phyloP scores from a whole-genome alignment of 1,140 invertebrate species.

The Bicyclus anynana region DNA sequence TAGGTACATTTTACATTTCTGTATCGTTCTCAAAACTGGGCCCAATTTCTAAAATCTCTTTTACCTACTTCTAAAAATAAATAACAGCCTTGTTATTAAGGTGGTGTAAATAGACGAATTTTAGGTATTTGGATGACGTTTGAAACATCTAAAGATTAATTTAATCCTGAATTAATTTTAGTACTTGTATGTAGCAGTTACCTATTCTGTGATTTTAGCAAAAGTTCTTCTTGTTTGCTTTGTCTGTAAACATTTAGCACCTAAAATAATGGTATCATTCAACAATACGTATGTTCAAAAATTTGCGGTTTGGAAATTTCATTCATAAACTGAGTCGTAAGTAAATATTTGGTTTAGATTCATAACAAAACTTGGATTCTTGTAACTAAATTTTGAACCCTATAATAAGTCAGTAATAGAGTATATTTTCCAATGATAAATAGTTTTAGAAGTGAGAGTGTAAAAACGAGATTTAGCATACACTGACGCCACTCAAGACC shows the following conservation, averaged over 20 bases:
- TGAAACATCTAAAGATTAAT: no score
- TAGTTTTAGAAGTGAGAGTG: constrained; percentile 12
- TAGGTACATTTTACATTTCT: no score
- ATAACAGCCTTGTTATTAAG: no score
- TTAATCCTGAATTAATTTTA: no score
- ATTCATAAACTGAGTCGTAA: constrained; percentile 49
- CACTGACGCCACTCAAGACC: constrained; percentile 45
- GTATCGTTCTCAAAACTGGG: no score
- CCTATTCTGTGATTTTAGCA: not conserved
- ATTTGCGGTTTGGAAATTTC: constrained; percentile 44
- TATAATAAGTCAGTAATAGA: not conserved
- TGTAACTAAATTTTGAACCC: constrained; percentile 5
- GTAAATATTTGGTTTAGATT: constrained; percentile 58
- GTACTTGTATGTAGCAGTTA: no score
- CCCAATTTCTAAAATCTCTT: no score
- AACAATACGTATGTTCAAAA: constrained; percentile 24
- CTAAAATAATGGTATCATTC: constrained; percentile 27
- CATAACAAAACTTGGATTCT: constrained; percentile 28
- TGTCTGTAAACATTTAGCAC: not conserved
- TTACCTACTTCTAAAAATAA: no score
- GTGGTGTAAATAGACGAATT: no score
- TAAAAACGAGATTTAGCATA: constrained; percentile 41
- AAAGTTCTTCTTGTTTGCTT: not conserved
- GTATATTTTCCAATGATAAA: constrained; percentile 10
- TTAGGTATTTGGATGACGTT: no score